phyloP scores from a whole-genome alignment of 30 jellyfish, hydroid and myxozoan genomes.

The Hydractinia symbiolongicarpus region DNA sequence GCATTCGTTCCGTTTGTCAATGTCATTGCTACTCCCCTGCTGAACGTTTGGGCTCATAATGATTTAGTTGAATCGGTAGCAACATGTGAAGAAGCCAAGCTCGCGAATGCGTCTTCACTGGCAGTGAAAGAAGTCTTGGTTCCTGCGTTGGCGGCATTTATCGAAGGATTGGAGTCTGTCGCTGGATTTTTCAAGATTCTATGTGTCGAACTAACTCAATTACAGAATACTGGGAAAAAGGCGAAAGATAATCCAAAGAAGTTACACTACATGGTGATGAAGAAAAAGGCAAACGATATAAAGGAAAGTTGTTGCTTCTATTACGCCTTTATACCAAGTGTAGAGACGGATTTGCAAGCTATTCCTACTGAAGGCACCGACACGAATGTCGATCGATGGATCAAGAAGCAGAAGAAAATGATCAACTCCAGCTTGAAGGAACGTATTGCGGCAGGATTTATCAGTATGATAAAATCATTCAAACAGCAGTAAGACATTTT shows the following conservation, averaged over 20 bases:
- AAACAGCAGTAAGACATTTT: too few species aligned
- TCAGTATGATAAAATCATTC: too few species aligned
- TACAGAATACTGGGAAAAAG: conserved; percentile 7
- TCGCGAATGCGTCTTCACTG: neutral
- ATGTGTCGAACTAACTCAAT: conserved; percentile 6
- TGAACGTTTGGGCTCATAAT: neutral
- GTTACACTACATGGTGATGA: conserved; percentile 24
- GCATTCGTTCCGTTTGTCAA: conserved; percentile 32
- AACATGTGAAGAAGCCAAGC: neutral
- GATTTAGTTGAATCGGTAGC: neutral
- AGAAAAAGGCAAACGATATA: too few species aligned
- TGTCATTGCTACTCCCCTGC: conserved; percentile 19
- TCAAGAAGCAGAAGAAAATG: too few species aligned
- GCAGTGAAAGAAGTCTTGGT: conserved; percentile 1
- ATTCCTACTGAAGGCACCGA: too few species aligned
- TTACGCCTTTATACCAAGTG: too few species aligned
- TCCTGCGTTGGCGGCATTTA: conserved; percentile 25
- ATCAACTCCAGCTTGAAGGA: too few species aligned
- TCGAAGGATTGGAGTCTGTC: conserved; percentile 6
- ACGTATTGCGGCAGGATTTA: too few species aligned
- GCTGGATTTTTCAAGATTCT: conserved; percentile 29
- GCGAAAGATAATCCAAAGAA: conserved; percentile 12
- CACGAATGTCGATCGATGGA: too few species aligned
- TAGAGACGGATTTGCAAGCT: too few species aligned
- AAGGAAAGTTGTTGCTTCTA: too few species aligned